Percentiles rank a stretch among this genome's conserved stretches.
Conservation (phyloP, 2,888 invertebrate genomes). For the Colostygia pectinataria region DNA sequence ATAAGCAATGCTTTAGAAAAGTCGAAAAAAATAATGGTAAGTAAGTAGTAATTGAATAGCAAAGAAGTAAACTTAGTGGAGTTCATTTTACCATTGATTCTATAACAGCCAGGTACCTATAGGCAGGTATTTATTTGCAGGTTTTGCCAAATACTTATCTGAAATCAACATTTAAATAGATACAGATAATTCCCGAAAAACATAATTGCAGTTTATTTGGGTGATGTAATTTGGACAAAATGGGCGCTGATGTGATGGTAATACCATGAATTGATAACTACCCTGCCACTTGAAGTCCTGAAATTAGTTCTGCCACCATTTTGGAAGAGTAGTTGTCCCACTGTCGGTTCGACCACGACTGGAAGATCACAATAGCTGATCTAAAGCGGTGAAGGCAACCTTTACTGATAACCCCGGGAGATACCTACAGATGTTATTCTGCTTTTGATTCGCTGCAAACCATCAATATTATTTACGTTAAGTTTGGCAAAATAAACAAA, state of each 20-base stretch:
- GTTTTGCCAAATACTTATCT: too few relatives aligned
- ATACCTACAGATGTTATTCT: conserved; percentile 25
- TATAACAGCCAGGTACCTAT: too few relatives aligned
- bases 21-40: too few relatives aligned
- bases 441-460: conserved; percentile 17
- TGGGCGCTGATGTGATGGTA: neutral
- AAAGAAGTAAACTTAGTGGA: too few relatives aligned
- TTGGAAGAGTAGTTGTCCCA: conserved; percentile 47
- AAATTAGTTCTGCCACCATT: conserved; percentile 79
- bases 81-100: too few relatives aligned
- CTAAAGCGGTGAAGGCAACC: conserved; percentile 36
- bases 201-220: too few relatives aligned
- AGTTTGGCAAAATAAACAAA: too few relatives aligned
- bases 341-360: conserved; percentile 56
- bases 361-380: conserved; percentile 24
- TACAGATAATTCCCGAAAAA: neutral
- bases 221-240: neutral
- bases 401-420: conserved; percentile 59
- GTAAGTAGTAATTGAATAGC: too few relatives aligned
- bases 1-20: too few relatives aligned
- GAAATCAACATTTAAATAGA: neutral
- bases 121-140: too few relatives aligned
- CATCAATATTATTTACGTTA: neutral
- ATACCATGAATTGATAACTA: conserved; percentile 56
- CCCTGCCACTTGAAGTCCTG: conserved; percentile 87